A percentile compares a stretch with the other conserved stretches of the same genome.
Evolutionary conservation across 53 echinoderm and acorn worm species (phyloP).

Genomic region (Hippasteria phrygiana): DNA sequence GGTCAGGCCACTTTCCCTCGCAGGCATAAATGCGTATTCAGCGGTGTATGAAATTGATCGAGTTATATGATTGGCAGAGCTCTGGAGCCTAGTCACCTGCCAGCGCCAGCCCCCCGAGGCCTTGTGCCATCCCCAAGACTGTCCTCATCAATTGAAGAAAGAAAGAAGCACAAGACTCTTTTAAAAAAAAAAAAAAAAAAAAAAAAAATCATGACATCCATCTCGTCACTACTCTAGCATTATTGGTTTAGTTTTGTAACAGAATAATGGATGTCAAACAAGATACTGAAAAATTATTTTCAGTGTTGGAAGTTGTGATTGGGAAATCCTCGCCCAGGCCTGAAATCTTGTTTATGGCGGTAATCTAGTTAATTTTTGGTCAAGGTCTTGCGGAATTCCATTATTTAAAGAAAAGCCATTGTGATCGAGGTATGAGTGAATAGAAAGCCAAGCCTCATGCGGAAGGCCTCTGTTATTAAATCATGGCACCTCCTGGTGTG

Average conservation of each 20-base stretch:
- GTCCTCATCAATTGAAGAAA: slow-evolving; percentile 4
- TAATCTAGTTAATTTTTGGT: slow-evolving; percentile 28
- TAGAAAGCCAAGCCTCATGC: no score
- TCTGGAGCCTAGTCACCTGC: slow-evolving; percentile 57
- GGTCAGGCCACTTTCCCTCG: slow-evolving; percentile 51
- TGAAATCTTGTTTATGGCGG: neutral
- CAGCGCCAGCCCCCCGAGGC: neutral
- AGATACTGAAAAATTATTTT: slow-evolving; percentile 10
- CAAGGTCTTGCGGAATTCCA: slow-evolving; percentile 35
- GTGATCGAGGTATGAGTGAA: neutral
- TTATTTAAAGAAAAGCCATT: slow-evolving; percentile 10
- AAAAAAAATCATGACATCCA: neutral
- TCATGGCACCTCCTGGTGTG: no score
- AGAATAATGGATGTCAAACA: neutral
- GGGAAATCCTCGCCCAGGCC: neutral
- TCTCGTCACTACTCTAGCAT: no score
- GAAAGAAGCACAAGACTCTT: neutral
- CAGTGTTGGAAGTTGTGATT: neutral
- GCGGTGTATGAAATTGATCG: slow-evolving; percentile 64
- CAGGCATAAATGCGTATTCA: slow-evolving; percentile 58
- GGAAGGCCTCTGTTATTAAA: no score
- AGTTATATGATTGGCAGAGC: slow-evolving; percentile 61
- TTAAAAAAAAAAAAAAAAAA: neutral
- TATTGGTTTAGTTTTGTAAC: slow-evolving; percentile 6
- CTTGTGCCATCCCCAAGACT: neutral